Base-by-base conservation (phyloP, 2,888 invertebrate genomes). In the Phlogophora meticulosa region DNA sequence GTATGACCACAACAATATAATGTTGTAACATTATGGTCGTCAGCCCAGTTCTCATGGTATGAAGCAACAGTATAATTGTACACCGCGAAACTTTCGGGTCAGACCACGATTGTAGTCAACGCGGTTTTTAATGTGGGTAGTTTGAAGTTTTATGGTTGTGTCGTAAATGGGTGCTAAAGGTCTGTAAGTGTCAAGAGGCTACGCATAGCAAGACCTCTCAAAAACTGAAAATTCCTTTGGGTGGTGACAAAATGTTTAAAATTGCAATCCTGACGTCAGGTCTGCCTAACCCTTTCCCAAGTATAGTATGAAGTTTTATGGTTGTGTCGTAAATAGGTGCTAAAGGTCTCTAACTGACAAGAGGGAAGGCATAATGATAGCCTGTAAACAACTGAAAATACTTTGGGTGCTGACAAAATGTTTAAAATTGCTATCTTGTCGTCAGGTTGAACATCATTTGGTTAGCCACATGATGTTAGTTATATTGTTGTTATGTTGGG, bases 11-110 rank as follows among this genome's bases (percentile, higher is more conserved):
- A 62, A 61, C 52, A 71, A 9, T 53, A 9, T 53, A 22, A 51
- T 66, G 67, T 62, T 7, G 65, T 72, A 64, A 77, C 36, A 34
- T 24, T 51, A 57, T 17, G 57, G 28, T 13, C 72, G 43, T 5
- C 65, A 75, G 42, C 81, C 81, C 24, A 78, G 65, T 82, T 83
- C 83, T 52, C 81, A 82, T 24, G 56, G 45, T n/a, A 20, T 78
- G 73, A 40, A 7, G 74, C 83, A 78, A 76, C 20, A 45, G 15
- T 15, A 55, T 65, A 76, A 83, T 78, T 72, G 64, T 48, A 42
- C 10, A 46, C 43, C 48, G 60, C 53, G 49, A 60, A 73, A 81
- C 67, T 68, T 75, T 78, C 45, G 56, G 72, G 38, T 20, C 28
- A 57, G 49, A 5, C 55, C 42, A 40, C 58, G 28, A 28, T 28